These are phyloP conservation scores for Myotis yumanensis DNA, from an alignment of 2,113 vertebrate genomes.

Conservation along the genomic window DNA sequence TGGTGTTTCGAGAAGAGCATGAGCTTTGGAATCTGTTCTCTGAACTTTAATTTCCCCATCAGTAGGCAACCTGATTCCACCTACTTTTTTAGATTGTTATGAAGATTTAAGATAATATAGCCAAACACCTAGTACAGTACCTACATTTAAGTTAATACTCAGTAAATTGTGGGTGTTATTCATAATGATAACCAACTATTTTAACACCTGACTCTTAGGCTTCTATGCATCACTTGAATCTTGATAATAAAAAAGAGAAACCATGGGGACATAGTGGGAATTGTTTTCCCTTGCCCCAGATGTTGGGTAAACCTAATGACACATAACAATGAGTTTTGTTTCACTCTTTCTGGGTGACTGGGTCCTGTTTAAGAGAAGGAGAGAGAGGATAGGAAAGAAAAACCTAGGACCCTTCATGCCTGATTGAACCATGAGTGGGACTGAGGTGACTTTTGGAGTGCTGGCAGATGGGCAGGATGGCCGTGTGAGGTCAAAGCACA, in stretches of 20 bases:
- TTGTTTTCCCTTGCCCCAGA: neutral
- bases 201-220: neutral
- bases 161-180: neutral
- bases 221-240: neutral
- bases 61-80: neutral
- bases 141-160: neutral
- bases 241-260: neutral
- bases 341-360: neutral
- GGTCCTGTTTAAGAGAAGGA: neutral
- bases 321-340: neutral
- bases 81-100: neutral
- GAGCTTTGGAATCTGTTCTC: neutral
- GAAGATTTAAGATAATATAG: neutral
- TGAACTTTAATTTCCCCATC: neutral
- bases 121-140: neutral
- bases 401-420: neutral
- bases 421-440: neutral
- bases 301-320: neutral
- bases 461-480: neutral
- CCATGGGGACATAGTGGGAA: neutral
- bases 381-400: neutral
- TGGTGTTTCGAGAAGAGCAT: neutral
- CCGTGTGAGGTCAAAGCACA: fast-evolving
- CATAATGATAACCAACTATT: neutral
- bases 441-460: neutral